A percentile compares a stretch with the other conserved stretches of the same genome.
These are phyloP conservation scores for Tapirus indicus DNA, from an alignment of 2,797 vertebrate genomes.

Conservation along the genomic window DNA sequence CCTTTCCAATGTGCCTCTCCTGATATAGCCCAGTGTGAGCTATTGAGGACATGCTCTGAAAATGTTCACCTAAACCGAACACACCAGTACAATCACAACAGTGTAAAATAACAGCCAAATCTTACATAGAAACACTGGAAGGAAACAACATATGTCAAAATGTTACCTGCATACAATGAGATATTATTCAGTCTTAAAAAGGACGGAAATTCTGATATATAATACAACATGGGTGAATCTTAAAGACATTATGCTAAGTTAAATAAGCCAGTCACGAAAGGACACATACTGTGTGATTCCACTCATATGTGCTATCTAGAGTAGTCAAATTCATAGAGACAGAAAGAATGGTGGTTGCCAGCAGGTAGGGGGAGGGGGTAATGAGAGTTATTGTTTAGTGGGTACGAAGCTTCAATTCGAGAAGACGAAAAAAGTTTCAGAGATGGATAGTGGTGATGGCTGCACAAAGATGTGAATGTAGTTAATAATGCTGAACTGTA, in stretches of 20 bases:
- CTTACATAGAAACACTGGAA: neutral
- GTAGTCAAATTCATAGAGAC: too few relatives aligned
- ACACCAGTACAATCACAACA: neutral
- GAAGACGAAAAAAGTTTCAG: neutral
- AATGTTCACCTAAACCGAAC: neutral
- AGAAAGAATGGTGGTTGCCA: neutral
- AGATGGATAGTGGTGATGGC: neutral
- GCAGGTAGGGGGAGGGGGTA: neutral
- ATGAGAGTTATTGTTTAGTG: neutral
- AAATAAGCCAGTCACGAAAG: neutral
- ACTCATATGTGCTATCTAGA: neutral
- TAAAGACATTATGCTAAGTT: neutral
- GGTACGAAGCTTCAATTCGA: neutral
- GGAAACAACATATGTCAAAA: neutral
- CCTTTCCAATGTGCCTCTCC: neutral
- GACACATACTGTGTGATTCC: neutral
- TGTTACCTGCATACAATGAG: neutral
- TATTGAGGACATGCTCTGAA: neutral
- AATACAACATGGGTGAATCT: neutral
- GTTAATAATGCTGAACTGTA: neutral
- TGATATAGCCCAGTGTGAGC: neutral
- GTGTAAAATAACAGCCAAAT: neutral
- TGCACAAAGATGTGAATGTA: neutral
- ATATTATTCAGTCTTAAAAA: neutral
- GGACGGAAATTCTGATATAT: neutral